Evolutionary conservation across 2,797 vertebrate genomes (phyloP), one percentile per base, ranked within the genome.

Genomic region (Tapera naevia): DNA sequence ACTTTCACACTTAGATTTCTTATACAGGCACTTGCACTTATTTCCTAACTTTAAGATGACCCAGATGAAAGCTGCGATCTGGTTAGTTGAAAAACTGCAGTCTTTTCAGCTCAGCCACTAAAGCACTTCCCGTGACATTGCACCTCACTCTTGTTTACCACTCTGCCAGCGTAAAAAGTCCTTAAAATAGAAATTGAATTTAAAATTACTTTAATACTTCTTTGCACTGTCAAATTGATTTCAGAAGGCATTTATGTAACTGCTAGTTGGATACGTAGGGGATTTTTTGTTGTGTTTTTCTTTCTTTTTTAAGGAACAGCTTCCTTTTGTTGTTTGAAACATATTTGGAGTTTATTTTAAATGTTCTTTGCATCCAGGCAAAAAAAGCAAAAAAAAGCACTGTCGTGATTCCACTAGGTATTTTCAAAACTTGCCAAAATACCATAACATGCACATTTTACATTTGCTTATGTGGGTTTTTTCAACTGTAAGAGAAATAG

Each of bases 151-250:
- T 62, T 73, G 60, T 93, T 93, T 96, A 69, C 74, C 60, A 56
- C 23, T 81, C 51, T 74, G 67, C 22, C 72, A 35, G 48, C 76
- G 71, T 84, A 80, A 81, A 86, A 84, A 57, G 33, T 74, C 71
- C 69, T 95, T 71, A 87, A 95, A 96, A 94, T 48, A 86, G 80
- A 87, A 86, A 73, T 74, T 37, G 58, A 37, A 37, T 94, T 84
- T 90, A 67, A 91, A 86, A 37, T 86, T 41, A 30, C 24, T 88
- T 88, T 82, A 91, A 73, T 81, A 67, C 33, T 79, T 85, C 72
- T 89, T 92, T 91, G 54, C 54, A 28, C 62, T 91, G 48, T 92
- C 67, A 91, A 71, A 76, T 51, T 74, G 22, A 88, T 89, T 89
- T 74, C 81, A 91, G 81, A 86, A 84, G 33, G 37, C 64, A 85